phyloP scores from a whole-genome alignment of 1,140 invertebrate species.

The Leptinotarsa texana region DNA sequence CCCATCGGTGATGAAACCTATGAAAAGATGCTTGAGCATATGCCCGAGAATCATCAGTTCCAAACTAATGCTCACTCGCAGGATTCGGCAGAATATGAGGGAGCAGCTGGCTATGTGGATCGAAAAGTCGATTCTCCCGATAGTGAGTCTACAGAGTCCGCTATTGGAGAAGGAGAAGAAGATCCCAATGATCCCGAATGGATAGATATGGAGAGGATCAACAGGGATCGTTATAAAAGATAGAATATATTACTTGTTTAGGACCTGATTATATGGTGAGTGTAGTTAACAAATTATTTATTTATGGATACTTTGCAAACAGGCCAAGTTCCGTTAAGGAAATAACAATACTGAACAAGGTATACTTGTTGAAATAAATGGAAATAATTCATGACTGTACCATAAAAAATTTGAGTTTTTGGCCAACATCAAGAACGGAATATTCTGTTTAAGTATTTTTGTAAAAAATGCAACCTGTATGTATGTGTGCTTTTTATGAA shows the following conservation, averaged over 20 bases:
- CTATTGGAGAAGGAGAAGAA: constrained; percentile 64
- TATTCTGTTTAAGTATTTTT: no score
- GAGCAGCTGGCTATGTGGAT: constrained; percentile 33
- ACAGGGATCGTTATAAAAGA: constrained; percentile 47
- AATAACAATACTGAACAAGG: no score
- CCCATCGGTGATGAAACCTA: constrained; percentile 73
- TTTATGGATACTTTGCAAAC: no score
- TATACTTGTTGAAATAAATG: no score
- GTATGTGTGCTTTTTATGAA: no score
- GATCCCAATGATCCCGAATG: constrained; percentile 84
- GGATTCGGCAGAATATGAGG: constrained; percentile 37
- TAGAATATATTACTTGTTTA: constrained; percentile 28
- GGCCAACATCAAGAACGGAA: no score
- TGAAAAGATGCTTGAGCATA: constrained; percentile 69
- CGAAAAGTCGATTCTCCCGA: constrained; percentile 49
- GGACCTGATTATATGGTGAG: constrained; percentile 19
- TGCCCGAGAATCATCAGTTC: constrained; percentile 66
- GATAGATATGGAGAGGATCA: constrained; percentile 56
- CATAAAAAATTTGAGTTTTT: no score
- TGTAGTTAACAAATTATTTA: neutral
- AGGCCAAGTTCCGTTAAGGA: no score
- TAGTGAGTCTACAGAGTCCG: constrained; percentile 66
- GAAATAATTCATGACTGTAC: no score
- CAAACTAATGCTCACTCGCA: constrained; percentile 50
- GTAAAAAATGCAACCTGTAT: no score